phyloP scores from a whole-genome alignment of 2,113 vertebrate species.

The Cyanoderma ruficeps region DNA sequence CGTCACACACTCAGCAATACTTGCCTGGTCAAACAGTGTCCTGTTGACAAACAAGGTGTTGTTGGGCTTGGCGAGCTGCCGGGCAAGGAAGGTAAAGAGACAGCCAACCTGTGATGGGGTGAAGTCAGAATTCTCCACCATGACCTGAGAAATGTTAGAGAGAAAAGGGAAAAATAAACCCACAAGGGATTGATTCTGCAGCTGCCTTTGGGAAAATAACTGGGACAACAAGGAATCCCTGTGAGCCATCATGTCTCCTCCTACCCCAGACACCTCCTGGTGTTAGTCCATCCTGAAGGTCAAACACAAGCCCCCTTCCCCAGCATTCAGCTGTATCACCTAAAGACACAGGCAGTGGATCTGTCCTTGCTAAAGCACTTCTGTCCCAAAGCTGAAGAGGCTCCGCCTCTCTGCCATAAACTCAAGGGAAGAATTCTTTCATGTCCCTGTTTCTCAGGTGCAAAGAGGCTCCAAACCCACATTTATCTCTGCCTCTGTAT shows the following conservation, averaged over 20 bases:
- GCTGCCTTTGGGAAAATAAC: not conserved
- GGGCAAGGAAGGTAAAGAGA: constrained; percentile 95
- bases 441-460: not conserved
- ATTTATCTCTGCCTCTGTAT: not conserved
- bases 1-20: not conserved
- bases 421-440: not conserved
- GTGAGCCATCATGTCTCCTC: not conserved
- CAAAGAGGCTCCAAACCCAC: not conserved
- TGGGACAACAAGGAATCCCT: not conserved
- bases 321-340: not conserved
- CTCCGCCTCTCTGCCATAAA: not conserved
- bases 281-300: not conserved
- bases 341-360: not conserved
- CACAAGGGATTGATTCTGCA: not conserved
- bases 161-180: not conserved
- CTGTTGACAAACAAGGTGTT: constrained; percentile 98
- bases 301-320: not conserved
- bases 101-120: constrained; percentile 96
- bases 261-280: not conserved
- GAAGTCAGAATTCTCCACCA: constrained; percentile 98
- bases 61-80: constrained; percentile 95
- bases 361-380: not conserved
- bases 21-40: constrained; percentile 96
- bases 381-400: not conserved
- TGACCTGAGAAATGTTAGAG: constrained; percentile 78